Evolutionary conservation across 2,113 vertebrate species (phyloP).

Genomic region (Paradisaea rubra): DNA sequence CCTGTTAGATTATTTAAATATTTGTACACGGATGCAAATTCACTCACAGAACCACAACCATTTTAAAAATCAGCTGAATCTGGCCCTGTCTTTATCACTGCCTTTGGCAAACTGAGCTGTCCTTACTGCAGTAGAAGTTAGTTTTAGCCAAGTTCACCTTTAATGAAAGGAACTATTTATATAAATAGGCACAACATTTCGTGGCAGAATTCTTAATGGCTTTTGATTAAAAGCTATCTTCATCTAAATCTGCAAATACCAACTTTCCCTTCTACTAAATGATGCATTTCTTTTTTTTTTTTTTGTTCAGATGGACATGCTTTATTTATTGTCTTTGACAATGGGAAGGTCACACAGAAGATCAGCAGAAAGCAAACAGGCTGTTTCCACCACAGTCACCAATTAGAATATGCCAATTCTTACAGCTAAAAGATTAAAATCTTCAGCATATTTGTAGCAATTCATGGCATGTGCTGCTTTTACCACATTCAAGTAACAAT

Average conservation of each 20-base stretch:
- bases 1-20: not conserved
- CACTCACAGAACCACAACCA: not conserved
- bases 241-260: not conserved
- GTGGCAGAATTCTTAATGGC: not conserved
- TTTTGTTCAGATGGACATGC: not conserved
- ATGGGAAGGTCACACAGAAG: not conserved
- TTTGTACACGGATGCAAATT: not conserved
- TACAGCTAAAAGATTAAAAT: not conserved
- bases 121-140: not conserved
- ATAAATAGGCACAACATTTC: not conserved
- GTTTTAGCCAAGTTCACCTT: not conserved
- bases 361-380: not conserved
- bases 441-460: not conserved
- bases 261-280: not conserved
- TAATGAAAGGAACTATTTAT: not conserved
- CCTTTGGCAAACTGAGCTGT: not conserved
- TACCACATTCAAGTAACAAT: not conserved
- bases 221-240: not conserved
- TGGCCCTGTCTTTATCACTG: not conserved
- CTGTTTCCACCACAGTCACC: not conserved
- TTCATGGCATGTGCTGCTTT: not conserved
- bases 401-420: not conserved
- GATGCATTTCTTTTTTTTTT: not conserved
- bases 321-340: not conserved
- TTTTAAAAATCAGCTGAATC: not conserved